phyloP scores from a whole-genome alignment of 2,113 vertebrate genomes.

The Oplegnathus fasciatus region DNA sequence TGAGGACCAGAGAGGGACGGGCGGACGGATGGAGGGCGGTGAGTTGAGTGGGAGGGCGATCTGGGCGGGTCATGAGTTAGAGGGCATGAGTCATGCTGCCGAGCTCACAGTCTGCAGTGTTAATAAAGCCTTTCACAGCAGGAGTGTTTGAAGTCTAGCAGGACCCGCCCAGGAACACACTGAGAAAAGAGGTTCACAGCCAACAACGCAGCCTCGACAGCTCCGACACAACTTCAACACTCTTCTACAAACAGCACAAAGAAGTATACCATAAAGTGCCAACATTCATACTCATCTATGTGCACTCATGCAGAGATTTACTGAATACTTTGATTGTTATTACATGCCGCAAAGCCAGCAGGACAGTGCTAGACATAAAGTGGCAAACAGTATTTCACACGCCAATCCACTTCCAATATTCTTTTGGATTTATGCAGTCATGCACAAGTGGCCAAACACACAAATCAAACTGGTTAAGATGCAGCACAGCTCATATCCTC shows the following conservation, averaged over 20 bases:
- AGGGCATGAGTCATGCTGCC: conserved; percentile 61
- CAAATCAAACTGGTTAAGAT: not conserved
- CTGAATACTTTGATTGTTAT: not conserved
- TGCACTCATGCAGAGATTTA: no score
- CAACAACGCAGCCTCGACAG: conserved; percentile 10
- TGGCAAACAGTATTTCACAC: not conserved
- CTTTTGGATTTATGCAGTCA: not conserved
- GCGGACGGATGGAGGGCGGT: not conserved
- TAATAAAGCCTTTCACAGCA: conserved; percentile 66
- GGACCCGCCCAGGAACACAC: conserved; percentile 63
- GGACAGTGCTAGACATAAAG: not conserved
- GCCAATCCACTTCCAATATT: not conserved
- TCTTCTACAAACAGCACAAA: not conserved
- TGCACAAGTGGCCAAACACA: not conserved
- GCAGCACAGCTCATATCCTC: not conserved
- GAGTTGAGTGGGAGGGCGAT: not conserved
- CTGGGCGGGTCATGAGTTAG: conserved; percentile 48
- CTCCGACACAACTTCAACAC: not conserved
- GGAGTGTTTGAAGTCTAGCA: conserved; percentile 66
- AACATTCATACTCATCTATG: no score
- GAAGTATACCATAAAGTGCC: no score
- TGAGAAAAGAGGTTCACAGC: conserved; percentile 34
- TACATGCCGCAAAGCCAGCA: not conserved
- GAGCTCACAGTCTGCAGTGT: conserved; percentile 34
- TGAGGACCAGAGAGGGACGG: not conserved